Conservation (phyloP, 2,113 vertebrate genomes). For the Shinisaurus crocodilurus region DNA sequence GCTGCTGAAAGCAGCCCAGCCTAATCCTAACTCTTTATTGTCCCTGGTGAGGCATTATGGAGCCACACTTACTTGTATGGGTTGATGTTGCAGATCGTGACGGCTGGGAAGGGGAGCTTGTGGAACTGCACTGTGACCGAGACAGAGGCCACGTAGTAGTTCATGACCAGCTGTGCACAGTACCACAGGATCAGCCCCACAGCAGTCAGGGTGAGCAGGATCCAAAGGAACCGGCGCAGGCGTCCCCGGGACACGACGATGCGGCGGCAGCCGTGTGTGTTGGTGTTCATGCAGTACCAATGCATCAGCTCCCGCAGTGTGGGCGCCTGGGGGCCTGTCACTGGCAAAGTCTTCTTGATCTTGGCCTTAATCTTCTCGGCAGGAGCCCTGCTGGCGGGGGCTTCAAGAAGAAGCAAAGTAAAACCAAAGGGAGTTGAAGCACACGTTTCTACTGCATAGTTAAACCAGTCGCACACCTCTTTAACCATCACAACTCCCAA, state of each 20-base stretch:
- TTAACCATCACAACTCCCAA: neutral
- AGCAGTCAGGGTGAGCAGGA: constrained; percentile 76
- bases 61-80: constrained; percentile 81
- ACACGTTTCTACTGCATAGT: neutral
- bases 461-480: neutral
- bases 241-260: constrained; percentile 84
- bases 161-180: constrained; percentile 77
- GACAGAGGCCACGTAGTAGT: constrained; percentile 81
- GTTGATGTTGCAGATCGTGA: constrained; percentile 87
- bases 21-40: neutral
- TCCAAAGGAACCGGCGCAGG: constrained; percentile 79
- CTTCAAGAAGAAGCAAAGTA: too few species aligned
- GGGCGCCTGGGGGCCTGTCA: constrained; percentile 81
- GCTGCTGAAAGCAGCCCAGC: neutral
- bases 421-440: neutral
- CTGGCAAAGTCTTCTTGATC: constrained; percentile 80
- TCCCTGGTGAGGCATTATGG: neutral
- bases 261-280: constrained; percentile 84
- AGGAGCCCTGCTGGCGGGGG: constrained; percentile 63
- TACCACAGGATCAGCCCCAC: constrained; percentile 84
- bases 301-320: constrained; percentile 80
- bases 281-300: constrained; percentile 86
- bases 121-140: constrained; percentile 83
- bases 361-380: constrained; percentile 80
- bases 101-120: constrained; percentile 81